phyloP scores from a whole-genome alignment of 1,140 invertebrate species.

The Drosophila malerkotliana region DNA sequence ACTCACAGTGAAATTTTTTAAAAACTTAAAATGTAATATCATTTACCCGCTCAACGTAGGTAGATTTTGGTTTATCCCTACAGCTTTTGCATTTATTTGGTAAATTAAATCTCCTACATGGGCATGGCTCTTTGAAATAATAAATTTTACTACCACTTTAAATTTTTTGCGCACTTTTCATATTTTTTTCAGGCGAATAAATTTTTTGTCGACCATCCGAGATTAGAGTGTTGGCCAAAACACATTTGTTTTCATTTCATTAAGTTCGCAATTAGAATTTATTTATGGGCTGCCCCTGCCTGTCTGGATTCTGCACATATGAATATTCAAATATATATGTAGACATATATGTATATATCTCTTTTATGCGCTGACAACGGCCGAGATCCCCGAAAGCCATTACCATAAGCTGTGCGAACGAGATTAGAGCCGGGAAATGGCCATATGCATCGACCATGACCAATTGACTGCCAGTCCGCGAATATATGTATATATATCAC shows the following conservation, averaged over 20 bases:
- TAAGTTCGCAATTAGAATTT: slow-evolving; percentile 77
- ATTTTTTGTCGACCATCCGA: slow-evolving; percentile 32
- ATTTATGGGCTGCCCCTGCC: slow-evolving; percentile 51
- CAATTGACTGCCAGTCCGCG: slow-evolving; percentile 63
- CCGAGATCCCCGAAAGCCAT: slow-evolving; percentile 50
- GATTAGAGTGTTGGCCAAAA: slow-evolving; percentile 45
- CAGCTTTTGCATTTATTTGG: slow-evolving; percentile 12
- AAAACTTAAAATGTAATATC: background rate
- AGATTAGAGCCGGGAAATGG: slow-evolving; percentile 57
- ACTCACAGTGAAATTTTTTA: background rate
- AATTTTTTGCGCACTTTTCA: slow-evolving; percentile 12
- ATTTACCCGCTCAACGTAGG: background rate
- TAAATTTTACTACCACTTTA: slow-evolving; percentile 19
- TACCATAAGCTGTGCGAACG: slow-evolving; percentile 68
- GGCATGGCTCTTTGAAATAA: background rate
- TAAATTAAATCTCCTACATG: background rate
- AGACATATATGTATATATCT: slow-evolving; percentile 14
- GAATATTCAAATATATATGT: slow-evolving; percentile 38
- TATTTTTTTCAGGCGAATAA: slow-evolving; percentile 10
- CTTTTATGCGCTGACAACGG: slow-evolving; percentile 43
- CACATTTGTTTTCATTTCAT: slow-evolving; percentile 77
- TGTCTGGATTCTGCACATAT: slow-evolving; percentile 11
- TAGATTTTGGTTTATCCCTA: slow-evolving; percentile 3
- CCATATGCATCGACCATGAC: slow-evolving; percentile 61
- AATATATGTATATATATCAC: slow-evolving; percentile 52